A percentile compares a stretch with the other conserved stretches of the same genome.
These are phyloP conservation scores for Drosophila prolongata DNA, from an alignment of 2,888 invertebrate species.

Conservation along the genomic window DNA sequence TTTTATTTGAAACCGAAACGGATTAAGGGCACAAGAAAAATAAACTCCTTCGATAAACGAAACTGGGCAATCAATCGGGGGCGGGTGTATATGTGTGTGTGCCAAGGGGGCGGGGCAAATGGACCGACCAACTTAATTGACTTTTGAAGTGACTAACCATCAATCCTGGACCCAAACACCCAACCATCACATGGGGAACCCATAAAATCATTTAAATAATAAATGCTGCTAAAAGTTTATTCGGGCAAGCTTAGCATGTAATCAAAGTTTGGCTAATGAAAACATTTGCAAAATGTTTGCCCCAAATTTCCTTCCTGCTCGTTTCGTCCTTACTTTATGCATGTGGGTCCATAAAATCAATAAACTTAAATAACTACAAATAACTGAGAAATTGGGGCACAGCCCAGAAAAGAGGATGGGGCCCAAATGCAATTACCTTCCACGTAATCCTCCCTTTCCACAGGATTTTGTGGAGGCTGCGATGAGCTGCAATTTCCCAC, in stretches of 20 bases:
- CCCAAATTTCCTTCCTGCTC: constrained; percentile 14
- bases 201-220: constrained; percentile 73
- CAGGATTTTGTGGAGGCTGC: constrained; percentile 15
- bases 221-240: constrained; percentile 67
- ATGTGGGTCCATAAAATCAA: constrained; percentile 65
- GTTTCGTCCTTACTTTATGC: constrained; percentile 9
- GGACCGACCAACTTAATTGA: constrained; percentile 66
- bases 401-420: background rate
- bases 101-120: constrained; percentile 14
- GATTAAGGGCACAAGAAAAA: constrained; percentile 51
- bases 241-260: constrained; percentile 43
- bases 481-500: constrained; percentile 33
- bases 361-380: constrained; percentile 67
- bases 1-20: constrained; percentile 80
- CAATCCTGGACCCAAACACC: constrained; percentile 20
- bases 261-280: constrained; percentile 63
- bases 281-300: constrained; percentile 75
- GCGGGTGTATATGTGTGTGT: constrained; percentile 12
- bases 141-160: constrained; percentile 70
- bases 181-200: constrained; percentile 15
- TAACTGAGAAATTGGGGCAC: constrained; percentile 65
- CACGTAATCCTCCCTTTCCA: constrained; percentile 24
- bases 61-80: constrained; percentile 33
- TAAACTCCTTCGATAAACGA: constrained; percentile 10
- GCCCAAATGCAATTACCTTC: constrained; percentile 39